Evolutionary conservation across 2,888 invertebrate species (phyloP), one percentile per base, ranked within the genome.

Genomic region (Nycteola revayana): DNA sequence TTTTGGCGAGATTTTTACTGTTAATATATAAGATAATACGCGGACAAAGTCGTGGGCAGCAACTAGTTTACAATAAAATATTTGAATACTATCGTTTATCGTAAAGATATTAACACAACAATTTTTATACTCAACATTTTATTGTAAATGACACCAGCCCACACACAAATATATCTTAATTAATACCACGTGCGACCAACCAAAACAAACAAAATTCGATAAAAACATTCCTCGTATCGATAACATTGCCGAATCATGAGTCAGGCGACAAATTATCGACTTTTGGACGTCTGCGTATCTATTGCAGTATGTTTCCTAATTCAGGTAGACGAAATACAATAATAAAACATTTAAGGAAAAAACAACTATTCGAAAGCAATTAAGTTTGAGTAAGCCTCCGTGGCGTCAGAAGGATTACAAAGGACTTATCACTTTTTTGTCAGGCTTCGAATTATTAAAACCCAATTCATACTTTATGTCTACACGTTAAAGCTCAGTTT

Each of bases 341-440:
- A 81, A 76, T 81, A 75, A 80, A 81, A 76, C 75, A 80, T 83
- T 83, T 78, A 74, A 62, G 70, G 56, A 50, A 60, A 80, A 81
- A 76, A n/a, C n/a, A n/a, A 67, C 60, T 43, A 72, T 76, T 80
- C 70, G 70, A 66, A 84, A 83, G 81, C 86, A 87, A 88, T 88
- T 87, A 88, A 84, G 75, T 78, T 61, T 55, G 65, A 72, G 68
- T 84, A 72, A 84, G 75, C 77, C 77, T 73, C 74, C 51, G 60
- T 85, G 87, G 87, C 87, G 87, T 87, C 87, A 85, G 79, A 60
- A 67, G 77, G 83, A 85, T 87, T 84, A 86, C 84, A 84, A 81
- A 75, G 75, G 80, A 82, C 75, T 83, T 86, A 85, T 82, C 82
- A 79, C 77, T 74, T 79, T 83, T 83, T 80, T 79, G 68, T 72